Evolutionary conservation across 2,113 vertebrate genomes (phyloP).

Genomic region (Seriola dumerili): DNA sequence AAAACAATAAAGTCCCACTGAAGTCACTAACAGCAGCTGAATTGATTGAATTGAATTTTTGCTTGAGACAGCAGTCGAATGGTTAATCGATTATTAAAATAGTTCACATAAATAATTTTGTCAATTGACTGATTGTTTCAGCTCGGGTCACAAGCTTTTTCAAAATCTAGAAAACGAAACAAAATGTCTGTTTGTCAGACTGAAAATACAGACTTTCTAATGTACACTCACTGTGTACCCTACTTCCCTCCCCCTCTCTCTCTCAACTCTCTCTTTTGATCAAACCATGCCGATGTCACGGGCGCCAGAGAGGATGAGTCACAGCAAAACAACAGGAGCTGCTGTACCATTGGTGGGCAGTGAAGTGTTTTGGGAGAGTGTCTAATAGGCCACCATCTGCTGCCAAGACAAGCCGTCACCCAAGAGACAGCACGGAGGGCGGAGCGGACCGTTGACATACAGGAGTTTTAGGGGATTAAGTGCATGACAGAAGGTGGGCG

Average conservation of each 20-base stretch:
- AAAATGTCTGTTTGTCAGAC: neutral
- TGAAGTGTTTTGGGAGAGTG: conserved; percentile 67
- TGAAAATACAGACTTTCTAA: neutral
- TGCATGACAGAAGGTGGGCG: conserved; percentile 58
- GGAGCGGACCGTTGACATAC: conserved; percentile 33
- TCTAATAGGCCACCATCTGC: conserved; percentile 83
- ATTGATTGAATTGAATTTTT: too few species aligned
- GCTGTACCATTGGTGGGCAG: conserved; percentile 59
- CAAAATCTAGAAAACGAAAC: neutral
- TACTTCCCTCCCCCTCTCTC: neutral
- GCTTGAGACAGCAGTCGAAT: too few species aligned
- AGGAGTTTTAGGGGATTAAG: conserved; percentile 67
- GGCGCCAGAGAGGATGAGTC: conserved; percentile 61
- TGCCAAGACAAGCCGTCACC: conserved; percentile 63
- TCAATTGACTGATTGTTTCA: neutral
- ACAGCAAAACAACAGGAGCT: conserved; percentile 65
- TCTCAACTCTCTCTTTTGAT: conserved; percentile 31
- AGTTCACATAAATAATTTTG: neutral
- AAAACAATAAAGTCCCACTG: too few species aligned
- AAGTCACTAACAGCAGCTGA: too few species aligned
- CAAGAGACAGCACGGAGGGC: conserved; percentile 41
- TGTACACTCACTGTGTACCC: neutral
- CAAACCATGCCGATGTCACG: conserved; percentile 58
- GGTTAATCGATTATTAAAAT: neutral
- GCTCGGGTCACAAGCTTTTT: neutral